Conservation (phyloP, 2,797 vertebrate species). For the Pogonophryne albipinna region DNA sequence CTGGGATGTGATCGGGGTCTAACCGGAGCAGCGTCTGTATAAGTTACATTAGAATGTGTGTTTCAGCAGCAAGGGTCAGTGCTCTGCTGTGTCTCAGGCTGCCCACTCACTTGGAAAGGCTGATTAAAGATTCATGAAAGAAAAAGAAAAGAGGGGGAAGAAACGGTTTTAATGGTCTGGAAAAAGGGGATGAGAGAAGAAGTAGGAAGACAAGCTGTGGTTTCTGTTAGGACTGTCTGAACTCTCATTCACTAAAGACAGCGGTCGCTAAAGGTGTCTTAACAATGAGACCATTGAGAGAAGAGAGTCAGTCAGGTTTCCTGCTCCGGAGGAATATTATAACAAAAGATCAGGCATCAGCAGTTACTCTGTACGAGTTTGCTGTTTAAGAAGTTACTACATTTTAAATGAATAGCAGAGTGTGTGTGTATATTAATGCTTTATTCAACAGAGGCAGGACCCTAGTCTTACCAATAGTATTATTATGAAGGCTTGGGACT, state of each 20-base stretch:
- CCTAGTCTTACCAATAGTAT: slow-evolving; percentile 29
- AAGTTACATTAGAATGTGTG: slow-evolving; percentile 90
- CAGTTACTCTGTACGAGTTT: not conserved
- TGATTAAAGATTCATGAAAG: slow-evolving; percentile 97
- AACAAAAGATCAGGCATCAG: slow-evolving; percentile 25
- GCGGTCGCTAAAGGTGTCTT: slow-evolving; percentile 40
- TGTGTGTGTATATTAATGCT: slow-evolving; percentile 21
- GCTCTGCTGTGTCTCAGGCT: slow-evolving; percentile 86
- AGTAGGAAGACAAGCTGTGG: slow-evolving; percentile 40
- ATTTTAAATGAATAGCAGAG: slow-evolving; percentile 28
- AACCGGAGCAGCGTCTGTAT: slow-evolving; percentile 75
- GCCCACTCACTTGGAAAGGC: slow-evolving; percentile 92
- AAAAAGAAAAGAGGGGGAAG: slow-evolving; percentile 63
- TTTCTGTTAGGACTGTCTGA: slow-evolving; percentile 35
- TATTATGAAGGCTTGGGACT: slow-evolving; percentile 31
- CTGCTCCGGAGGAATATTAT: slow-evolving; percentile 31
- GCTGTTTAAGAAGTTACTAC: slow-evolving; percentile 16
- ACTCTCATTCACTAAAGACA: slow-evolving; percentile 52
- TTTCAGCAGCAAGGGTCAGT: slow-evolving; percentile 86
- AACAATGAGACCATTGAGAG: slow-evolving; percentile 43
- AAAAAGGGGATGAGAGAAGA: slow-evolving; percentile 28
- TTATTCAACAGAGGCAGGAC: slow-evolving; percentile 35
- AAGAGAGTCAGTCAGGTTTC: slow-evolving; percentile 45
- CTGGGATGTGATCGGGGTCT: slow-evolving; percentile 36
- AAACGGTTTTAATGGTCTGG: slow-evolving; percentile 84